A percentile compares a stretch with the other conserved stretches of the same genome.
Evolutionary conservation across 1,140 invertebrate species (phyloP).

Genomic region (Melitaea cinxia): DNA sequence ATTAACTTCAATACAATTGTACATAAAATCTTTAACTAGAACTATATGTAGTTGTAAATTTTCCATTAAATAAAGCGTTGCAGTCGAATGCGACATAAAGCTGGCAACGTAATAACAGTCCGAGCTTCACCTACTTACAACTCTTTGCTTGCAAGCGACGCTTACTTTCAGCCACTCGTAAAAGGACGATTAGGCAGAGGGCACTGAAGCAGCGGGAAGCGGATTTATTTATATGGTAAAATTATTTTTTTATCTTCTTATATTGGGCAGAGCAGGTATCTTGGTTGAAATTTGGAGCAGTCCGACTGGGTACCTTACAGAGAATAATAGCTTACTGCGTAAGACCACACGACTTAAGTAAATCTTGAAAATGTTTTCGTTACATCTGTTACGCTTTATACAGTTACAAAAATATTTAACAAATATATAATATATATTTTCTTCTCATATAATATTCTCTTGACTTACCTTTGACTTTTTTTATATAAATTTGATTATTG

Average conservation of each 20-base stretch:
- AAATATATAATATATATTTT: too few species aligned
- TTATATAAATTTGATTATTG: too few species aligned
- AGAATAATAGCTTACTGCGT: too few species aligned
- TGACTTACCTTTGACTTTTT: too few species aligned
- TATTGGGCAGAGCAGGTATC: too few species aligned
- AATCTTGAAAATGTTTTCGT: too few species aligned
- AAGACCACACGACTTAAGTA: too few species aligned
- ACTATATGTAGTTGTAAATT: background rate
- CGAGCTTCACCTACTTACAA: constrained; percentile 45
- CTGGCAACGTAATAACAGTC: constrained; percentile 46
- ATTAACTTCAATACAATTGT: background rate
- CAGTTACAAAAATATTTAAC: too few species aligned
- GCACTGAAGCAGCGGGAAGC: constrained; percentile 7
- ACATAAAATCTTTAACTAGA: constrained; percentile 1
- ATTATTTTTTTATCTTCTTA: background rate
- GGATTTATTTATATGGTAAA: background rate
- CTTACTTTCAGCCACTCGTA: constrained; percentile 49
- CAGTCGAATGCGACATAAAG: constrained; percentile 18
- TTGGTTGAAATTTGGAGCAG: too few species aligned
- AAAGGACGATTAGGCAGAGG: constrained; percentile 33
- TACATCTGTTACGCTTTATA: too few species aligned
- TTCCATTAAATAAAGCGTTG: constrained; percentile 2
- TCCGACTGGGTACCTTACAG: too few species aligned
- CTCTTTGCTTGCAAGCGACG: constrained; percentile 41
- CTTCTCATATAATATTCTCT: too few species aligned